phyloP scores from a whole-genome alignment of 2,888 invertebrate genomes.

The Mythimna lalbum region DNA sequence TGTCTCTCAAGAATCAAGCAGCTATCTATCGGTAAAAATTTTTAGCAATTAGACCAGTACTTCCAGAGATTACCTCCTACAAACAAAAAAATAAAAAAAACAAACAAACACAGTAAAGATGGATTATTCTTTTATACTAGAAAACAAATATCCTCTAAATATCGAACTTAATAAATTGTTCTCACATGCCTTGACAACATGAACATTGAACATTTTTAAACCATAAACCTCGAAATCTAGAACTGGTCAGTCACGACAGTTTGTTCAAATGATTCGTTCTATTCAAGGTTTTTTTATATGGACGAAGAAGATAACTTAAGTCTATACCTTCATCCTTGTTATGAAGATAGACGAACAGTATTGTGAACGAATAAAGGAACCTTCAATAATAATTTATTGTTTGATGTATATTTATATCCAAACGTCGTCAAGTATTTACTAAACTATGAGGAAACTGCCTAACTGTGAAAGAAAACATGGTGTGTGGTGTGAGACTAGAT shows the following conservation, averaged over 20 bases:
- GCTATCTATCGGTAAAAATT: too few species aligned
- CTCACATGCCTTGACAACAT: too few species aligned
- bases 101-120: too few species aligned
- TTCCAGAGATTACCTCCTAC: too few species aligned
- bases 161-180: not conserved
- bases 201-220: too few species aligned
- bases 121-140: not conserved
- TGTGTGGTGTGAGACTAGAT: not conserved
- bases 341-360: slow-evolving; percentile 27
- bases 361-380: slow-evolving; percentile 23
- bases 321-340: slow-evolving; percentile 17
- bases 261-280: slow-evolving; percentile 3
- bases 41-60: too few species aligned
- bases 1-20: too few species aligned
- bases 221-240: slow-evolving; percentile 5
- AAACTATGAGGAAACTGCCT: slow-evolving; percentile 31
- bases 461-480: slow-evolving; percentile 13
- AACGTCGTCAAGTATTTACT: slow-evolving; percentile 26
- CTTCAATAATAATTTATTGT: slow-evolving; percentile 46
- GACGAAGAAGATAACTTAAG: not conserved
- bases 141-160: not conserved
- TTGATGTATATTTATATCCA: slow-evolving; percentile 28
- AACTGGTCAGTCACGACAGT: not conserved
- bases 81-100: too few species aligned
- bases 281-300: slow-evolving; percentile 7